A percentile compares a stretch with the other conserved stretches of the same genome.
phyloP scores from a whole-genome alignment of 1,140 invertebrate genomes.

The Colletes latitarsis region DNA sequence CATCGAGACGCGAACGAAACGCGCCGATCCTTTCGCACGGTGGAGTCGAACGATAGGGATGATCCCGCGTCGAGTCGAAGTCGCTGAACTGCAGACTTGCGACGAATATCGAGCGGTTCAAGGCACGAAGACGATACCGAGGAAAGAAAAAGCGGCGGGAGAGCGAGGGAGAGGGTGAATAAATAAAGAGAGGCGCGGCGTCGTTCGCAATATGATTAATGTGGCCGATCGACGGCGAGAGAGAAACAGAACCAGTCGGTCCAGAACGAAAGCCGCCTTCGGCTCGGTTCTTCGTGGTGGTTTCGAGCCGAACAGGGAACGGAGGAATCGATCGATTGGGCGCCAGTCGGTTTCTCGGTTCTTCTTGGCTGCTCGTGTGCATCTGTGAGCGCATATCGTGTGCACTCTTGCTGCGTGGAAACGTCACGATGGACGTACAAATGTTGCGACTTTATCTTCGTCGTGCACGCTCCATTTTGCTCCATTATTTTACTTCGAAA shows the following conservation, averaged over 20 bases:
- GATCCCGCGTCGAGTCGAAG: constrained; percentile 46
- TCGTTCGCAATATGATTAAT: constrained; percentile 74
- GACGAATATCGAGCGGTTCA: constrained; percentile 61
- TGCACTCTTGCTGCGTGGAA: constrained; percentile 34
- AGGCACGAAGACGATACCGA: constrained; percentile 50
- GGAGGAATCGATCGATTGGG: constrained; percentile 63
- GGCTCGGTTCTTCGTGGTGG: constrained; percentile 60
- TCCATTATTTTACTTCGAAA: neutral
- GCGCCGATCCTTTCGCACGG: constrained; percentile 16
- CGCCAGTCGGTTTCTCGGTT: constrained; percentile 59
- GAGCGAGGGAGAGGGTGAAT: constrained; percentile 49
- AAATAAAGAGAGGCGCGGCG: constrained; percentile 63
- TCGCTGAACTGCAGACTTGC: constrained; percentile 46
- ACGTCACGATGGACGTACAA: constrained; percentile 44
- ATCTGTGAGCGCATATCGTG: neutral
- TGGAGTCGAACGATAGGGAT: constrained; percentile 32
- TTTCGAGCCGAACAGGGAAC: constrained; percentile 51
- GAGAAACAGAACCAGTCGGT: constrained; percentile 67
- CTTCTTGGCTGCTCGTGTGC: neutral
- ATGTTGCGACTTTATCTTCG: constrained; percentile 28
- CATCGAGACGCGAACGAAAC: neutral
- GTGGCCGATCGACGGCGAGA: constrained; percentile 62
- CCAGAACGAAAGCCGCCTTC: constrained; percentile 65
- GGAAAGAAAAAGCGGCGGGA: constrained; percentile 40
- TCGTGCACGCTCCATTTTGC: neutral